A percentile compares a stretch with the other conserved stretches of the same genome.
Evolutionary conservation across 2,888 invertebrate species (phyloP).

Genomic region (Coremacera marginata): DNA sequence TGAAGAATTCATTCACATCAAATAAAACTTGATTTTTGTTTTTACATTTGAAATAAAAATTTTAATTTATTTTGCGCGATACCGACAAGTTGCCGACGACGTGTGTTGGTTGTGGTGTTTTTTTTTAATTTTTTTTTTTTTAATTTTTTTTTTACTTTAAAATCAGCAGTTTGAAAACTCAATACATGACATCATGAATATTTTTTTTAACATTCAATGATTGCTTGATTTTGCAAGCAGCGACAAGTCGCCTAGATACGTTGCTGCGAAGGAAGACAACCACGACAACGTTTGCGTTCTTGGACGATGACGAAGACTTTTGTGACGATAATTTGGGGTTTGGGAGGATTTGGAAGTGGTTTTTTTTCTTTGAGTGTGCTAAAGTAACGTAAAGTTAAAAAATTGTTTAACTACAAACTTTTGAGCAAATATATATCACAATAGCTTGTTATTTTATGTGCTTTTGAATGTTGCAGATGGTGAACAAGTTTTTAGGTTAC

Average conservation of each 20-base stretch:
- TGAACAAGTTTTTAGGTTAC: too few relatives aligned
- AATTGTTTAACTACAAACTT: conserved; percentile 11
- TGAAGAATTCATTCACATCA: not conserved
- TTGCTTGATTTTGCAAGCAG: not conserved
- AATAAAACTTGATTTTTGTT: conserved; percentile 8
- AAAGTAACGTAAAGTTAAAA: not conserved
- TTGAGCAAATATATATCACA: conserved; percentile 35
- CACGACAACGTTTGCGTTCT: not conserved
- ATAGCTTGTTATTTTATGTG: conserved; percentile 1
- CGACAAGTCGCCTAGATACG: not conserved
- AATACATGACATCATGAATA: conserved; percentile 24
- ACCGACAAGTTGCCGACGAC: not conserved
- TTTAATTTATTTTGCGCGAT: not conserved
- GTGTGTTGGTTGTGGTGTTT: not conserved
- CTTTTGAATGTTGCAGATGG: too few relatives aligned
- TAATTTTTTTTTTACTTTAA: conserved; percentile 4
- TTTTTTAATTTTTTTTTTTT: not conserved
- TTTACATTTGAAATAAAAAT: not conserved
- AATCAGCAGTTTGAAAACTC: not conserved
- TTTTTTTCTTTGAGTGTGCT: not conserved
- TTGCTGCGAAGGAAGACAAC: not conserved
- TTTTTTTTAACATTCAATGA: conserved; percentile 1
- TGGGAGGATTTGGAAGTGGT: not conserved
- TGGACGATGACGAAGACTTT: not conserved
- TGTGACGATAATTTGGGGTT: not conserved